Conservation (phyloP, 2,888 invertebrate genomes). For the Cryptus viduatorius region DNA sequence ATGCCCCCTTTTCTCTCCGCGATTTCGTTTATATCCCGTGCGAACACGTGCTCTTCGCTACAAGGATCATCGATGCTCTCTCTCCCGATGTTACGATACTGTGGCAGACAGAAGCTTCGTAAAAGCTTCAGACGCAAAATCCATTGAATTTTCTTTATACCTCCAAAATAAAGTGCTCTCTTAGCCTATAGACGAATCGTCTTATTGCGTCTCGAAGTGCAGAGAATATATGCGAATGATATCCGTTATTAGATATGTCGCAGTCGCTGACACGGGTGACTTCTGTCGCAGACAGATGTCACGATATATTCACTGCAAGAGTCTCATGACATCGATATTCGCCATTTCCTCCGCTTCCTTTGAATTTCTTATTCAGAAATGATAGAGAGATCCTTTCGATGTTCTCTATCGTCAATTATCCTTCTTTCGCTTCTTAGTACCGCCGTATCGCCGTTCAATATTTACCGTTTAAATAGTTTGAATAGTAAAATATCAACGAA, state of each 20-base stretch:
- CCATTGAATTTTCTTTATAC: constrained; percentile 12
- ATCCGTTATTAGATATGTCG: constrained; percentile 47
- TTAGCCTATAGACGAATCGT: constrained; percentile 13
- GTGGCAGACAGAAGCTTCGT: constrained; percentile 24
- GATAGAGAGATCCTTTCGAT: neutral
- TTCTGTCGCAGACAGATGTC: constrained; percentile 51
- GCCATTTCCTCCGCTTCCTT: neutral
- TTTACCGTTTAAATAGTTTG: too few species aligned
- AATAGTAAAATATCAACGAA: too few species aligned
- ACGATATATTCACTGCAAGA: constrained; percentile 24
- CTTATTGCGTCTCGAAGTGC: neutral
- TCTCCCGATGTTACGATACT: neutral
- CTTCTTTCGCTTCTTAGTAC: neutral
- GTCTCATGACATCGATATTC: neutral
- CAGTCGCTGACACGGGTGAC: constrained; percentile 40
- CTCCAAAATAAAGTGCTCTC: constrained; percentile 13
- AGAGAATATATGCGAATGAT: constrained; percentile 33
- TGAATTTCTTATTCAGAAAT: constrained; percentile 1
- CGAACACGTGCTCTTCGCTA: constrained; percentile 49
- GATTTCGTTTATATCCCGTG: constrained; percentile 45
- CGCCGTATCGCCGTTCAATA: too few species aligned
- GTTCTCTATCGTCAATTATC: constrained; percentile 7
- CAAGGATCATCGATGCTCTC: constrained; percentile 39
- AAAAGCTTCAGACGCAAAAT: constrained; percentile 44
- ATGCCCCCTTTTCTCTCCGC: constrained; percentile 14